Percentiles rank a stretch among this genome's conserved stretches.
Conservation (phyloP, 2,888 invertebrate species). For the Xiphydria camelus region DNA sequence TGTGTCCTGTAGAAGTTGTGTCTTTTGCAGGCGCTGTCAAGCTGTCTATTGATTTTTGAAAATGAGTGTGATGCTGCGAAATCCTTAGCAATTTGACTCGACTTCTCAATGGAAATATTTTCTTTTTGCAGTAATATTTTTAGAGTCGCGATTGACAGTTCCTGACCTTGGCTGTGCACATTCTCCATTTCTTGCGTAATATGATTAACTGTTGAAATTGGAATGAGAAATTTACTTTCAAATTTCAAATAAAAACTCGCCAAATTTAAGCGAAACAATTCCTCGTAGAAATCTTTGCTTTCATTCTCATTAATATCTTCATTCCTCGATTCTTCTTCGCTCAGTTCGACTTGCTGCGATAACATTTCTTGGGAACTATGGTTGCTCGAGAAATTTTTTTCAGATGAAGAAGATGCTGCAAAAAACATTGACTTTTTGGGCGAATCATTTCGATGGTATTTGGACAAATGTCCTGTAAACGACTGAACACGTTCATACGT, state of each 20-base stretch:
- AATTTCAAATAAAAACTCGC: conserved; percentile 31
- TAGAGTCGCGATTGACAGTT: conserved; percentile 16
- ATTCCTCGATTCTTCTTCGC: conserved; percentile 19
- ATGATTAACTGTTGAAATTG: conserved; percentile 23
- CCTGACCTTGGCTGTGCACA: conserved; percentile 16
- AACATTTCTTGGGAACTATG: not conserved
- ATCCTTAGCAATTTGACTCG: conserved; percentile 13
- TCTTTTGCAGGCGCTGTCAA: conserved; percentile 10
- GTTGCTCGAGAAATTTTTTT: no score
- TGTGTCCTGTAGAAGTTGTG: conserved; percentile 19
- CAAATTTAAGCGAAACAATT: no score
- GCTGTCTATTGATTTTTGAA: not conserved
- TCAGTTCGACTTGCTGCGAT: conserved; percentile 12
- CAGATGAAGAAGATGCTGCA: no score
- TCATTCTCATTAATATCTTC: no score
- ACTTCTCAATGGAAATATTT: conserved; percentile 10
- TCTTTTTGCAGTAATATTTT: conserved; percentile 4
- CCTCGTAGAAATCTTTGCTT: no score
- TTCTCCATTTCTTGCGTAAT: conserved; percentile 21
- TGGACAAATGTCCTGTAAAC: no score
- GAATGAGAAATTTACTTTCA: conserved; percentile 24
- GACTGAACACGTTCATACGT: no score
- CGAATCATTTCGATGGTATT: no score
- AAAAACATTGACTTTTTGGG: no score
- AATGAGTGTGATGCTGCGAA: conserved; percentile 2